Evolutionary conservation across 2,113 vertebrate species (phyloP), one percentile per base, ranked within the genome.

Genomic region (Morone chrysops): DNA sequence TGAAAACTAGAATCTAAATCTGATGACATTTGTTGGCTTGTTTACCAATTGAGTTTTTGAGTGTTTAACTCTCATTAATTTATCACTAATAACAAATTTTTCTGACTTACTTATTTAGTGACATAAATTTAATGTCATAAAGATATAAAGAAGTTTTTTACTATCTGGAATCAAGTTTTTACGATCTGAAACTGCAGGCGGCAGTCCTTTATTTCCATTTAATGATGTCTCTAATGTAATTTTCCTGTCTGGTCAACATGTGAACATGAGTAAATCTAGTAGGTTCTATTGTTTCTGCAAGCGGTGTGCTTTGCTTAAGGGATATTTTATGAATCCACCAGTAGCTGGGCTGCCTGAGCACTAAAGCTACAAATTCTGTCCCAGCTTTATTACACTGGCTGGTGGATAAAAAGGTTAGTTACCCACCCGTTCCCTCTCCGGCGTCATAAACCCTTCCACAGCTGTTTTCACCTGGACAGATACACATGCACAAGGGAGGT

Each of bases 381-480:
- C 56, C 88, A 7, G 40, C 25, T 48, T 76, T 25, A 1, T 69
- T 61, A 70, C 57, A 54, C 81, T 80, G 78, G 56, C 82, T 81
- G 90, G 85, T 83, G 89, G 92, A 87, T 80, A 36, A 92, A 81
- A 81, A 92, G 81, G 87, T 94, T 69, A 87, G 84, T 93, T 94
- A 94, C 93, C 93, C 93, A 94, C 93, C 93, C 90, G 87, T 84
- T 95, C 93, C 95, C 94, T 95, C 87, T 93, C 73, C 81, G 89
- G 71, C 91, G 89, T 87, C 94, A 95, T 82, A 92, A 94, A 95
- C 87, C 94, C 93, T 90, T 92, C 67, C 93, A 94, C 94, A 96
- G 94, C 93, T 89, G 94, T 74, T 92, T 92, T 95, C 95, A 95
- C 95, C 95, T 96, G 94, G 92, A 95, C 92, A 92, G 91, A 94